Evolutionary conservation across 2,888 invertebrate species (phyloP).

Genomic region (Mystacides longicornis): DNA sequence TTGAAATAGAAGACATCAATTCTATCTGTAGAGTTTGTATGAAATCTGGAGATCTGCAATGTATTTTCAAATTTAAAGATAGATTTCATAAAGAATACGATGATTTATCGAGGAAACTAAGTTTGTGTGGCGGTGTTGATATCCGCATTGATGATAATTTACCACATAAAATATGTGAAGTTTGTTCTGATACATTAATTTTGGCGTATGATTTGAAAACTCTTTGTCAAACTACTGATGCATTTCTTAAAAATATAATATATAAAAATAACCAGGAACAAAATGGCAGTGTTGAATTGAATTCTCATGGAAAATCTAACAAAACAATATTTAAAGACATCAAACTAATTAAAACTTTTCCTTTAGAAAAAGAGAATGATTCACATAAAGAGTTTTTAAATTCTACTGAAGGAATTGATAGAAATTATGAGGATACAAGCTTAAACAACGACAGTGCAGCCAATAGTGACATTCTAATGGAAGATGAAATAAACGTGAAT

Average conservation of each 20-base stretch:
- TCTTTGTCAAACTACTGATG: not conserved
- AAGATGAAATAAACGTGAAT: not conserved
- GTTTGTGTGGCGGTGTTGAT: not conserved
- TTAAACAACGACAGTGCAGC: not conserved
- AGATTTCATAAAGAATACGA: not conserved
- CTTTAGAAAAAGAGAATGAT: not conserved
- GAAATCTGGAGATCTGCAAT: slow-evolving; percentile 7
- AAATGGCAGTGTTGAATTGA: not conserved
- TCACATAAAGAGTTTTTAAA: not conserved
- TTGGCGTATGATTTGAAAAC: not conserved
- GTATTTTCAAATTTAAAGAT: slow-evolving; percentile 1
- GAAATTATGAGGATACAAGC: not conserved
- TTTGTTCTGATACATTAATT: not conserved
- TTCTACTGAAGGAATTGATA: not conserved
- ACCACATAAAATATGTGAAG: not conserved
- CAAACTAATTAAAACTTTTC: not conserved
- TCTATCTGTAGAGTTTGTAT: slow-evolving; percentile 9
- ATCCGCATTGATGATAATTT: not conserved
- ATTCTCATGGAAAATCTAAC: not conserved
- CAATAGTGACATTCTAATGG: not conserved
- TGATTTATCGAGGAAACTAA: not conserved
- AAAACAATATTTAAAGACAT: not conserved
- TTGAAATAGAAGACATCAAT: slow-evolving; percentile 10
- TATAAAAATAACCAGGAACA: not conserved
- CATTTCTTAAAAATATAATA: not conserved